Base-by-base conservation (phyloP, 1,140 invertebrate species). In the Microplitis demolitor region DNA sequence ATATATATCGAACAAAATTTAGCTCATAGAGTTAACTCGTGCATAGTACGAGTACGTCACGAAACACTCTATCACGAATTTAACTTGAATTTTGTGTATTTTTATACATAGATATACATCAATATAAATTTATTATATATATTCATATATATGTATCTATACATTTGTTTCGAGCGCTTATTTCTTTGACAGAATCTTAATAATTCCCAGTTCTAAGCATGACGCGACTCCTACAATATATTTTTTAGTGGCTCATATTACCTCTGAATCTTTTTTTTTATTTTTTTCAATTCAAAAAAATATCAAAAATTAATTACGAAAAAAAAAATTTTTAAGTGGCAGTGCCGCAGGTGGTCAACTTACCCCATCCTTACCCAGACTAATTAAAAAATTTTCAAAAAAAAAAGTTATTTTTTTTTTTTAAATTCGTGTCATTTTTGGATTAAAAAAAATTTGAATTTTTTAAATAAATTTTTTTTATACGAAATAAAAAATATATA, bases 41-140 rank as follows among this genome's bases (percentile, higher is more conserved):
- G 37, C 53, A 39, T 61, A 66, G 37, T 24, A 66, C 50, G 70
- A 58, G 35, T 8, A 24, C 31, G 35, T 72, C 71, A 72, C 71
- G 71, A 72, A 61, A 67, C 66, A 54, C 71, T 45, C 64, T 72
- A 72, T 72, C 64, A 72, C 71, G 71, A 72, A 37, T 58, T 24
- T 6, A 4, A 31, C 33, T 62, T n/a, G 3, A 45, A 69, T 58
- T 45, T 45, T 45, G 39, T n/a, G 45, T 37, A 56, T 68, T 67
- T 56, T 11, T 62, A 37, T 62, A 3, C 11, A 62, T 35, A 60
- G 24, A 62, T 33, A 24, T 62, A 35, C 13, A 58, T 9, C 8
- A 58, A 58, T 58, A 4, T 54, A 54, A 14, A 4, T 54, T 4
- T n/a, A n/a, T 2, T 54, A 54, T n/a, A 0, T 54, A 11, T 58